Evolutionary conservation across 2,888 invertebrate species (phyloP).

Genomic region (Perithous albicinctus): DNA sequence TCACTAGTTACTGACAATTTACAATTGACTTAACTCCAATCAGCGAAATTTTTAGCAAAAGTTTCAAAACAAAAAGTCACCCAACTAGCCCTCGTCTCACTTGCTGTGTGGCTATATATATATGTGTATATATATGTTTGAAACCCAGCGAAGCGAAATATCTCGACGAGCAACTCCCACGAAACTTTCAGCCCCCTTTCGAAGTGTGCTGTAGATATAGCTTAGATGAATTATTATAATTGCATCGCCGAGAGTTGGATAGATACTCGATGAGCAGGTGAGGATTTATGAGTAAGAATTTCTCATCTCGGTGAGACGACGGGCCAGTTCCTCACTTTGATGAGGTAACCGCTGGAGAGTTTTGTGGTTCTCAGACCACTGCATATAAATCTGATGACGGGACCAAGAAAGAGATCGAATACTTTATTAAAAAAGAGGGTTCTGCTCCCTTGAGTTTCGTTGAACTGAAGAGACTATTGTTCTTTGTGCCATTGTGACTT

Average conservation of each 20-base stretch:
- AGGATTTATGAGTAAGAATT: slow-evolving; percentile 56
- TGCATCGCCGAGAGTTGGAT: slow-evolving; percentile 57
- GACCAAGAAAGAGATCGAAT: slow-evolving; percentile 35
- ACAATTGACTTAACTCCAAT: too few species aligned
- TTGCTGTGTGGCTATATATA: slow-evolving; percentile 5
- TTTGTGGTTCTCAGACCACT: slow-evolving; percentile 1
- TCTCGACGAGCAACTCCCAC: slow-evolving; percentile 47
- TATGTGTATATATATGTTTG: slow-evolving; percentile 23
- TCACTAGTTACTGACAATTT: too few species aligned
- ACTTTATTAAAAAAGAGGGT: slow-evolving; percentile 17
- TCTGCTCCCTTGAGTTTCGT: slow-evolving; percentile 2
- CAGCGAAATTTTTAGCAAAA: too few species aligned
- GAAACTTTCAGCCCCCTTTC: slow-evolving; percentile 56
- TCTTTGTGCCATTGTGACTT: background rate
- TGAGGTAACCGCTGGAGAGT: slow-evolving; percentile 42
- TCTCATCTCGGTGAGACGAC: slow-evolving; percentile 51
- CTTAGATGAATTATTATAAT: slow-evolving; percentile 66
- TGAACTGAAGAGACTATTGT: background rate
- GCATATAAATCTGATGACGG: slow-evolving; percentile 7
- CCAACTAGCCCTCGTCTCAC: too few species aligned
- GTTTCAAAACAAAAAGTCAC: too few species aligned
- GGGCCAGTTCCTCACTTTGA: slow-evolving; percentile 44
- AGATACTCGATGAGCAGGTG: slow-evolving; percentile 54
- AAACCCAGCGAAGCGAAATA: slow-evolving; percentile 54
- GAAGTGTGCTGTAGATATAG: slow-evolving; percentile 41